These are phyloP conservation scores for Cepphus grylle DNA, from an alignment of 2,113 vertebrate species.

Conservation along the genomic window DNA sequence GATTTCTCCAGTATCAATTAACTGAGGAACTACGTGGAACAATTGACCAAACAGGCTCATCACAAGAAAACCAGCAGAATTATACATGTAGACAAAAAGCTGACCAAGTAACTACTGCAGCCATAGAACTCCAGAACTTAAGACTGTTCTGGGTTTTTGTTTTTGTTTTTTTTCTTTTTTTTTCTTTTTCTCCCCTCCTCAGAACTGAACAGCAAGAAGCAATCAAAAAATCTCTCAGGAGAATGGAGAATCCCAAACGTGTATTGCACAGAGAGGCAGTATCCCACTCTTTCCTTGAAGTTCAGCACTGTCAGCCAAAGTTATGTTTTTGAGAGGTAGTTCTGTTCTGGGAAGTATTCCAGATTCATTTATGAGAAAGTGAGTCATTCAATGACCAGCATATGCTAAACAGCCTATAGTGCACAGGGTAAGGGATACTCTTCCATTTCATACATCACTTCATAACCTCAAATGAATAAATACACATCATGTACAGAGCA, in stretches of 20 bases:
- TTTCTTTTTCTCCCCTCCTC: neutral
- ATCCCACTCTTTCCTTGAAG: neutral
- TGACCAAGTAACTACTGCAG: neutral
- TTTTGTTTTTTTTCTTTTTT: too few relatives aligned
- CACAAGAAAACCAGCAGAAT: neutral
- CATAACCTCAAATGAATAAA: neutral
- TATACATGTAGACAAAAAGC: neutral
- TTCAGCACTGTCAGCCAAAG: neutral
- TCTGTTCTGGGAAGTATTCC: slow-evolving; percentile 29
- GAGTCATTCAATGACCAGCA: neutral
- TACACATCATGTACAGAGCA: neutral
- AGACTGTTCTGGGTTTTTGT: neutral
- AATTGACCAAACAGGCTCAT: neutral
- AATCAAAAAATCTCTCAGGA: neutral
- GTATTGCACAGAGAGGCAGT: neutral
- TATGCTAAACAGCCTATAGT: neutral
- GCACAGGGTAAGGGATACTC: neutral
- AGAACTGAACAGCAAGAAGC: neutral
- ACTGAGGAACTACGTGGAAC: neutral
- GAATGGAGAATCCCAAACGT: neutral
- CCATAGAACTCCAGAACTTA: neutral
- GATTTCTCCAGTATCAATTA: neutral
- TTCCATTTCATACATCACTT: neutral
- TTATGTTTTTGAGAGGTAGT: neutral
- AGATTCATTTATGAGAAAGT: slow-evolving; percentile 19